Base-by-base conservation (phyloP, 2,888 invertebrate species). In the Agonopterix subpropinquella region DNA sequence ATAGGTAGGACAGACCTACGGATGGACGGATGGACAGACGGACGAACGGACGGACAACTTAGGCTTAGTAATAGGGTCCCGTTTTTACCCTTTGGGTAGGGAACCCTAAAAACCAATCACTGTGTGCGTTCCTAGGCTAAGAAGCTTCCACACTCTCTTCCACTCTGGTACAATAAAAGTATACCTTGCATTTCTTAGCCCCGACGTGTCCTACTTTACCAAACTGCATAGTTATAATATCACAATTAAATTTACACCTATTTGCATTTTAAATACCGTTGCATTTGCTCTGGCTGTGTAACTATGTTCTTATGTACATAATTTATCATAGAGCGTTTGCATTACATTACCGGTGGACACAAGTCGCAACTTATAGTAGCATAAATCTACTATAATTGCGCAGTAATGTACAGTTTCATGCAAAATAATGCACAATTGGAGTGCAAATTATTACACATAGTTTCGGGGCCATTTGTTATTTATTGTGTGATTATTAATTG, bases 361-460 rank as follows among this genome's bases (percentile, higher is more conserved):
- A 28, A 28, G 39, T n/a, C 10, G 39, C 39, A n/a, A n/a, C 10
- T 39, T n/a, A 39, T 39, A 45, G 45, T 39, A 13, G 41, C 46
- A 46, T 46, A 46, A 46, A 46, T 46, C 11, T 18, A 11, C 35
- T 35, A 35, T 46, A 46, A 41, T 35, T 39, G 39, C 39, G 41
- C 46, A 35, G 46, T 46, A 46, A 46, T 46, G 46, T 35, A 41
- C 41, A 41, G 35, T 46, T 46, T 11, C 46, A 18, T 11, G 11
- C 41, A 28, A 41, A 35, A 46, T 46, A 46, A 41, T 41, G 46
- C 41, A 11, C 28, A 39, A n/a, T 39, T 39, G 10, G 10, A n/a
- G 39, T 9, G 39, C 39, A 39, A 39, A 39, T 39, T 39, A 39
- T n/a, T n/a, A n/a, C 39, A 9, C 39, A n/a, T 39, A 39, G 39